These are phyloP conservation scores for Cyrtonyx montezumae DNA, from an alignment of 2,113 vertebrate species.

Conservation along the genomic window DNA sequence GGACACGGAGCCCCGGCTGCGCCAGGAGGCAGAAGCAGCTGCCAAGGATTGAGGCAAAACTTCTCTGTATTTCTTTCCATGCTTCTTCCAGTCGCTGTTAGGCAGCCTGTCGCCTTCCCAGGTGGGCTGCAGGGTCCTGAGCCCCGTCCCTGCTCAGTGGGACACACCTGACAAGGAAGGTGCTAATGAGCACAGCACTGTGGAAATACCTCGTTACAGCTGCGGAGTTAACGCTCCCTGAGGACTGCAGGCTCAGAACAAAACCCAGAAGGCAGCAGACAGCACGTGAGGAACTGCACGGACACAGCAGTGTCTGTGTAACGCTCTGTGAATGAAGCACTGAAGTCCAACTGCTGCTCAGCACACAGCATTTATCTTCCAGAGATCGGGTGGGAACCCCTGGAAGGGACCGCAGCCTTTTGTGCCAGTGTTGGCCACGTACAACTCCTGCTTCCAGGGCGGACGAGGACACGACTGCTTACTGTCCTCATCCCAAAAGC, in stretches of 20 bases:
- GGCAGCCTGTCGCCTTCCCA: not conserved
- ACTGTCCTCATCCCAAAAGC: not conserved
- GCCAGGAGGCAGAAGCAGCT: not conserved
- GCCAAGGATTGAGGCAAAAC: not conserved
- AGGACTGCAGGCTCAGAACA: not conserved
- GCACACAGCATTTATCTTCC: not conserved
- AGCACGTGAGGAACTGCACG: not conserved
- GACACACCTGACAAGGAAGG: too few species aligned
- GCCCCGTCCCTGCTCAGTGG: not conserved
- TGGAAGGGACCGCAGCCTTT: accelerated
- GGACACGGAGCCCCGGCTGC: not conserved
- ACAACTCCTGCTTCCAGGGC: not conserved
- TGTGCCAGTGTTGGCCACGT: not conserved
- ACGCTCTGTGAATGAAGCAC: not conserved
- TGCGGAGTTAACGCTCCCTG: too few species aligned
- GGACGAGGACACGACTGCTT: not conserved
- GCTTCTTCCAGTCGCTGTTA: not conserved
- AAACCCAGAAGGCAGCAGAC: not conserved
- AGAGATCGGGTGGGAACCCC: not conserved
- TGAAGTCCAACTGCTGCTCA: not conserved
- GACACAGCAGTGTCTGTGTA: not conserved
- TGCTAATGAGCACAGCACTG: too few species aligned
- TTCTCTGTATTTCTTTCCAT: not conserved
- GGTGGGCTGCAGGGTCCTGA: not conserved
- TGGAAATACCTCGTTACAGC: not conserved